Evolutionary conservation across 2,113 vertebrate species (phyloP).

Genomic region (Cebus imitator): DNA sequence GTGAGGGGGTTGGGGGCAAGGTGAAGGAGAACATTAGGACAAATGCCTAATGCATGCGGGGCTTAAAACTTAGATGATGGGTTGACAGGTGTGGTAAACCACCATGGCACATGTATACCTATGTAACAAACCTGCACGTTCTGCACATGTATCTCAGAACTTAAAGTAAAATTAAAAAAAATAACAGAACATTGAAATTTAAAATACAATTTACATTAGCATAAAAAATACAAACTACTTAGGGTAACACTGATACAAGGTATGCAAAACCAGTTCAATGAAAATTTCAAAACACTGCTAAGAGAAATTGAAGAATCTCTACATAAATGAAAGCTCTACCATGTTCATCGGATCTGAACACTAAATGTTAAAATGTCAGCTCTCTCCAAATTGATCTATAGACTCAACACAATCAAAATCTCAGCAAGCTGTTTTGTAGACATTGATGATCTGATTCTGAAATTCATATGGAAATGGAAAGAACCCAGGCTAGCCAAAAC

Average conservation of each 20-base stretch:
- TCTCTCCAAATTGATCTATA: neutral
- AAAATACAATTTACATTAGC: neutral
- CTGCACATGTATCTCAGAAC: too few species aligned
- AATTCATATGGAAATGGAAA: conserved; percentile 19
- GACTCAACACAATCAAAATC: conserved; percentile 16
- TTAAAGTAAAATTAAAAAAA: neutral
- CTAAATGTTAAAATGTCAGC: neutral
- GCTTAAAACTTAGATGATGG: too few species aligned
- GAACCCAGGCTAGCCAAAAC: neutral
- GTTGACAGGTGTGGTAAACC: too few species aligned
- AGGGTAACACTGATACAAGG: neutral
- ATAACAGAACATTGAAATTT: neutral
- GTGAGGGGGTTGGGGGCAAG: too few species aligned
- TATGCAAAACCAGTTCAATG: neutral
- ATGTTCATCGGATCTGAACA: conserved; percentile 21
- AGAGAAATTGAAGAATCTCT: neutral
- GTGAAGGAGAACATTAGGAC: too few species aligned
- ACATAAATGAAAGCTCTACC: neutral
- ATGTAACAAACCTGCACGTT: too few species aligned
- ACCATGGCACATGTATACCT: too few species aligned
- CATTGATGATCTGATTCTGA: neutral
- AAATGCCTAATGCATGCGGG: too few species aligned
- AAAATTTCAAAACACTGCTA: neutral
- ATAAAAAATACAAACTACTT: conserved; percentile 3
- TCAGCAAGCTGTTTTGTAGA: neutral